A percentile compares a stretch with the other conserved stretches of the same genome.
These are phyloP conservation scores for Babylonia areolata DNA, from an alignment of 1,140 invertebrate species.

Conservation along the genomic window DNA sequence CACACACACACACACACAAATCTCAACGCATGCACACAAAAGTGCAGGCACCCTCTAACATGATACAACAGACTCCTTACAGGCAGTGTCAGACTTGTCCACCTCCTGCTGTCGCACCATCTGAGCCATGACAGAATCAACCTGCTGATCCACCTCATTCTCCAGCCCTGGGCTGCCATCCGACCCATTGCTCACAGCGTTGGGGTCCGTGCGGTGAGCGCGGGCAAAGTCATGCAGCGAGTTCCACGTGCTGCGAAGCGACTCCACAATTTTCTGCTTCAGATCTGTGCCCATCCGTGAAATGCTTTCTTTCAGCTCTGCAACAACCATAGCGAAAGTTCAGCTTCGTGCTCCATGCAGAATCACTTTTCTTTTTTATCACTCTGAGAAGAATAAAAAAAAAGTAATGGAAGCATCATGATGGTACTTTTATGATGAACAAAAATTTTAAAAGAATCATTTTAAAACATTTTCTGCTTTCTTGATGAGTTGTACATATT, in stretches of 20 bases:
- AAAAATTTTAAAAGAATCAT: too few relatives aligned
- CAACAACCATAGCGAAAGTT: neutral
- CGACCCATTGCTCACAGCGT: neutral
- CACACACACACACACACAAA: too few relatives aligned
- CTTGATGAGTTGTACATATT: too few relatives aligned
- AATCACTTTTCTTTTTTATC: too few relatives aligned
- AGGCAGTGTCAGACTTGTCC: constrained; percentile 70
- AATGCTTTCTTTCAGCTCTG: constrained; percentile 95
- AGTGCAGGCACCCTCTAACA: too few relatives aligned
- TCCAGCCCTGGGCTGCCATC: constrained; percentile 57
- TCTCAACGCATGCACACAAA: neutral
- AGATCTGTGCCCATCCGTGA: constrained; percentile 91
- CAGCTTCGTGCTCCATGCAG: too few relatives aligned
- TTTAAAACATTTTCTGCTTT: too few relatives aligned
- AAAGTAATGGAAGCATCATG: too few relatives aligned
- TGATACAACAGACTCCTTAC: constrained; percentile 57
- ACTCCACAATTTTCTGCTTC: constrained; percentile 92
- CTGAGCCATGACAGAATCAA: constrained; percentile 79
- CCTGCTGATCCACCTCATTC: constrained; percentile 77
- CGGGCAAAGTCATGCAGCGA: constrained; percentile 85
- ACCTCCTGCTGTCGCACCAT: constrained; percentile 69
- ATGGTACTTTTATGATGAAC: too few relatives aligned
- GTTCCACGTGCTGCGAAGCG: constrained; percentile 90
- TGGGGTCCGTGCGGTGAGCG: constrained; percentile 72
- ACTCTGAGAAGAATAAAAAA: too few relatives aligned